Evolutionary conservation across 2,888 invertebrate species (phyloP), one percentile per base, ranked within the genome.

Genomic region (Gandaritis pyraliata): DNA sequence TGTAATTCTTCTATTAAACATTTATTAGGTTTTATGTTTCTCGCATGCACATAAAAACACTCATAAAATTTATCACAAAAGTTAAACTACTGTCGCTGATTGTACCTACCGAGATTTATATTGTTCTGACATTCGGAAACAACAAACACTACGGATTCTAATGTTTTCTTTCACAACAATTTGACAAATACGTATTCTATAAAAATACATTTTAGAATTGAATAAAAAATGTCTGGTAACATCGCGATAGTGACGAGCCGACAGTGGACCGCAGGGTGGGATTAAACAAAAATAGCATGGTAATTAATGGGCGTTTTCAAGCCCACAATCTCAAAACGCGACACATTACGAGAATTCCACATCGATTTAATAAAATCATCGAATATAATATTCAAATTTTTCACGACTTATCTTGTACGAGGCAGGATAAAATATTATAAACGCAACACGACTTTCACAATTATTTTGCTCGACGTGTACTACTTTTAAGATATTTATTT

Each of bases 271-370:
- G 82, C 83, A 78, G 83, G 83, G 84, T 83, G 73, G 88, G 90
- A 90, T 90, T 89, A 87, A 78, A 86, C 89, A 66, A 78, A 90
- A 91, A 91, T 90, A 91, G 85, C 85, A 64, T 71, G 48, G 77
- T 87, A 88, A 90, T 88, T 88, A 88, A 90, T 89, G 83, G 80
- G 72, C 78, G 82, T 80, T 80, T 81, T 71, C 77, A 82, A 83
- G 78, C 80, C 82, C 87, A 85, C 85, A 86, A 86, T 80, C 79
- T 84, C 72, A 83, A 83, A 83, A 83, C 76, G 79, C 80, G 73
- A 74, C 81, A 76, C 81, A 80, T 82, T 81, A 82, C 78, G 69
- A 77, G 78, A 85, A 83, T 84, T 81, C 80, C 81, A 73, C 76
- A 72, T 76, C 69, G 66, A 66, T 66, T 73, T 78, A 75, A 74